These are phyloP conservation scores for Cygnus buccinator DNA, from an alignment of 2,113 vertebrate genomes.

Conservation along the genomic window DNA sequence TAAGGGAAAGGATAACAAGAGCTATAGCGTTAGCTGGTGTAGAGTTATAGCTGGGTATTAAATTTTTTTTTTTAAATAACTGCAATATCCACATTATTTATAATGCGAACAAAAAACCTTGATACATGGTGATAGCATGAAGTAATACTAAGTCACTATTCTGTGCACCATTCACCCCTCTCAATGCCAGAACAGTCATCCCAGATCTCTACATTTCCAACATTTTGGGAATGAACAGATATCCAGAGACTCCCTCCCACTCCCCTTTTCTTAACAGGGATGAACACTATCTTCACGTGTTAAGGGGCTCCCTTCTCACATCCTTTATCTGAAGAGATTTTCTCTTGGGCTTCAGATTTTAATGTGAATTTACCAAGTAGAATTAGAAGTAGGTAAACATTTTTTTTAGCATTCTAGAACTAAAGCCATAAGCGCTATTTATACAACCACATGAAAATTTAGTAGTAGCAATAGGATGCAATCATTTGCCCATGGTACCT, in stretches of 20 bases:
- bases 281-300: neutral
- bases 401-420: neutral
- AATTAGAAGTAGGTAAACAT: neutral
- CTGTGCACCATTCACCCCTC: neutral
- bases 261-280: neutral
- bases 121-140: neutral
- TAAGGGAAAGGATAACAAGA: slow-evolving; percentile 56
- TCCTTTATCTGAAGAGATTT: neutral
- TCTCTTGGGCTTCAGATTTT: neutral
- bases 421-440: neutral
- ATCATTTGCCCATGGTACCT: neutral
- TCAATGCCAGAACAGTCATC: rapidly evolving
- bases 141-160: neutral
- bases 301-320: neutral
- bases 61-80: neutral
- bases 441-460: neutral
- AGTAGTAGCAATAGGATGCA: neutral
- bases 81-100: rapidly evolving
- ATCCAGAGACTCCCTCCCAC: neutral
- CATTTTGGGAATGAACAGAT: neutral
- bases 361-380: neutral
- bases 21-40: neutral
- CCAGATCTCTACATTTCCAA: neutral
- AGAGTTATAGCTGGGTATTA: neutral
- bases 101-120: neutral